These are phyloP conservation scores for Rhabdornis inornatus DNA, from an alignment of 2,113 vertebrate genomes.

Conservation along the genomic window DNA sequence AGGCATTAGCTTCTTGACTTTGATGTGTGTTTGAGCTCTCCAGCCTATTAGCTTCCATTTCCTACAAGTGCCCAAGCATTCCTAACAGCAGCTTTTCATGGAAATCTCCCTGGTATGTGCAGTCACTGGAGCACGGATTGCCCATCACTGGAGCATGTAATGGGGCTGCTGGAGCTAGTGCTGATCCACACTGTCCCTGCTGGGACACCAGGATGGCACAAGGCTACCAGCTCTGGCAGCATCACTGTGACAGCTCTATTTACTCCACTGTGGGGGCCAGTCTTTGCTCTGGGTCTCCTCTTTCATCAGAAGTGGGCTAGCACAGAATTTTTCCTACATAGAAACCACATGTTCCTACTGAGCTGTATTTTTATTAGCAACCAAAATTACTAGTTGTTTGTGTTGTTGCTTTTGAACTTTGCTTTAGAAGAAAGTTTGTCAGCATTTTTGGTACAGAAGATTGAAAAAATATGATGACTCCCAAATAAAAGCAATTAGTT, in stretches of 20 bases:
- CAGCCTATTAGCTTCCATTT: neutral
- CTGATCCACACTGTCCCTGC: neutral
- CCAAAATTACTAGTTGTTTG: neutral
- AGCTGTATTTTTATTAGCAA: neutral
- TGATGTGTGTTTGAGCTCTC: constrained; percentile 15
- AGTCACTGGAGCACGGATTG: neutral
- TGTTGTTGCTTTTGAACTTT: neutral
- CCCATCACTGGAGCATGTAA: neutral
- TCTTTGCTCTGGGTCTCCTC: neutral
- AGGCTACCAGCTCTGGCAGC: neutral
- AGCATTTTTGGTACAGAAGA: neutral
- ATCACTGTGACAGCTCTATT: neutral
- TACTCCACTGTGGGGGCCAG: neutral
- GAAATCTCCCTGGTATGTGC: neutral
- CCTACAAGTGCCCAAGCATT: neutral
- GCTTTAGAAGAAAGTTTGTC: neutral
- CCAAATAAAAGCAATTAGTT: neutral
- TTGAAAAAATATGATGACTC: neutral
- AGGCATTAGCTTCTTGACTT: constrained; percentile 17
- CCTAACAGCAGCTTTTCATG: neutral
- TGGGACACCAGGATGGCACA: neutral
- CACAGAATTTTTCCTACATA: neutral
- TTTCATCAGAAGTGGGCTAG: neutral
- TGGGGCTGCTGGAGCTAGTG: neutral
- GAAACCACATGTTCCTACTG: neutral